Percentiles rank a stretch among this genome's conserved stretches.
These are phyloP conservation scores for Malacoraja senta DNA, from an alignment of 2,797 vertebrate species.

Conservation along the genomic window DNA sequence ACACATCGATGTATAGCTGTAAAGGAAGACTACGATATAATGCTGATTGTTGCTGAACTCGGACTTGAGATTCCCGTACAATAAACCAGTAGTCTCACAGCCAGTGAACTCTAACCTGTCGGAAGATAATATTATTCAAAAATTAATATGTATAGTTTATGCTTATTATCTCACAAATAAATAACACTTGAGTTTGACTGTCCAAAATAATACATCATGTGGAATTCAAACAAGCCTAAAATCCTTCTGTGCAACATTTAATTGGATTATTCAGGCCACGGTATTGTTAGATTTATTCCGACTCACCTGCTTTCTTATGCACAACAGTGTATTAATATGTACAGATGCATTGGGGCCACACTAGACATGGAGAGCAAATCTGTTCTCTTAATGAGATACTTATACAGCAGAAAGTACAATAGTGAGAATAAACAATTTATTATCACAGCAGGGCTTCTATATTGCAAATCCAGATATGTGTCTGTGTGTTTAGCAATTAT, in stretches of 20 bases:
- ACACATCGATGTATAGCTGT: not conserved
- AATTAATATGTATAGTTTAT: not conserved
- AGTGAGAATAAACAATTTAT: slow-evolving; percentile 32
- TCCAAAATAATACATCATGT: not conserved
- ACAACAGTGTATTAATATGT: slow-evolving; percentile 13
- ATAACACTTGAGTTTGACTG: slow-evolving; percentile 5
- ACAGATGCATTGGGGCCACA: slow-evolving; percentile 13
- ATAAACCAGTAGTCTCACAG: not conserved
- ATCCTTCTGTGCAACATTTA: not conserved
- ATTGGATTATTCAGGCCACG: slow-evolving; percentile 13
- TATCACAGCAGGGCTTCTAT: slow-evolving; percentile 27
- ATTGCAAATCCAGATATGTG: slow-evolving; percentile 22
- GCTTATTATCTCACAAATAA: slow-evolving; percentile 21
- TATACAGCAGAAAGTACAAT: slow-evolving; percentile 22
- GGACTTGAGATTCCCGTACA: not conserved
- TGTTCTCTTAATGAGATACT: slow-evolving; percentile 26
- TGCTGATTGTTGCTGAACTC: not conserved
- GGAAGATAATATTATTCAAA: not conserved
- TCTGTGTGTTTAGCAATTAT: slow-evolving; percentile 31
- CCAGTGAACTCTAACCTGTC: not conserved
- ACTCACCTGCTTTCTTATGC: slow-evolving; percentile 22
- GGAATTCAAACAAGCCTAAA: not conserved
- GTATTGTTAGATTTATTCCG: slow-evolving; percentile 24
- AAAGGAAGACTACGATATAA: not conserved
- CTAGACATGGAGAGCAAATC: slow-evolving; percentile 14